phyloP scores from a whole-genome alignment of 2,797 vertebrate species.

The Carduelis carduelis region DNA sequence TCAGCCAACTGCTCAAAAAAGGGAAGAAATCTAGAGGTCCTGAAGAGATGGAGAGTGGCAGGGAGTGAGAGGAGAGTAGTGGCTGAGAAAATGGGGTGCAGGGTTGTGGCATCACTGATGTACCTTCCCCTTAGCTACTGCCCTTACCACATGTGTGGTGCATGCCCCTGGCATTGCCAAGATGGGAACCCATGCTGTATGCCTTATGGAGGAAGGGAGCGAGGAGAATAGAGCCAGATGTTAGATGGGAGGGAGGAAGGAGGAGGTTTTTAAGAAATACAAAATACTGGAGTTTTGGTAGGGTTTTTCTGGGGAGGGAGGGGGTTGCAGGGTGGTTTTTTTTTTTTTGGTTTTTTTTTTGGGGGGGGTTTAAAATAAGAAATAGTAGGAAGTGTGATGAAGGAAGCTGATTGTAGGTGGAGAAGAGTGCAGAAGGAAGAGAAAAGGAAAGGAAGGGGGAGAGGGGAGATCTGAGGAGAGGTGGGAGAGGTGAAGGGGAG shows the following conservation, averaged over 20 bases:
- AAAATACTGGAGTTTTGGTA: background rate
- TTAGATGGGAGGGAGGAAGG: background rate
- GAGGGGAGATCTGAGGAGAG: background rate
- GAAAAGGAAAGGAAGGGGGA: background rate
- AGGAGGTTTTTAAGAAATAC: conserved; percentile 26
- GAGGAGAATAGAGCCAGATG: background rate
- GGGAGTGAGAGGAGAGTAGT: background rate
- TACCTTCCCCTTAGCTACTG: background rate
- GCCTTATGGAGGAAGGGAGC: background rate
- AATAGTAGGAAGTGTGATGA: conserved; percentile 40
- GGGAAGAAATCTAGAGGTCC: conserved; percentile 5
- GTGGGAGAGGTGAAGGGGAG: conserved; percentile 7
- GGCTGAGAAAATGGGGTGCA: background rate
- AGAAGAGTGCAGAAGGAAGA: conserved; percentile 18
- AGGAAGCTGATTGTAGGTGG: background rate
- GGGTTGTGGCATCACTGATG: background rate
- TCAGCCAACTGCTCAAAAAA: background rate
- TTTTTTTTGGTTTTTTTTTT: background rate
- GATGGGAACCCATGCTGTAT: background rate
- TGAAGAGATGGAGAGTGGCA: background rate
- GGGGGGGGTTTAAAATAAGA: background rate
- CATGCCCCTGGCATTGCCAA: background rate
- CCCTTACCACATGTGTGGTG: fast-evolving
- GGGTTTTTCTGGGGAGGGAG: background rate
- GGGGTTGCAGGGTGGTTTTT: background rate